Evolutionary conservation across 2,888 invertebrate species (phyloP).

Genomic region (Erpobdella octoculata): DNA sequence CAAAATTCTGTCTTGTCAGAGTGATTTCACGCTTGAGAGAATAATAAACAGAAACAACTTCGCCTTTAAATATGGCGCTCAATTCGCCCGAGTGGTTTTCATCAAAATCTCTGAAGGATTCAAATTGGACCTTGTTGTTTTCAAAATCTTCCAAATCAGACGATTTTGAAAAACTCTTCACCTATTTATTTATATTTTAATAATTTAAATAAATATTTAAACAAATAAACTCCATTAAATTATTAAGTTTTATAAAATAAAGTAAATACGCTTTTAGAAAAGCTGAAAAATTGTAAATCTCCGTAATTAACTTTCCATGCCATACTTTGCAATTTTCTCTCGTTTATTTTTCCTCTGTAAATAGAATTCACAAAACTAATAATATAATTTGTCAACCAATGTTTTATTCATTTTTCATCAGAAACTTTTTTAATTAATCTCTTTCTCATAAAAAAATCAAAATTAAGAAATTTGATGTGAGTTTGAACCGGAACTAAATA

Average conservation of each 20-base stretch:
- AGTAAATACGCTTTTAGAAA: neutral
- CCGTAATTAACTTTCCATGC: neutral
- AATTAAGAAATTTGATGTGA: neutral
- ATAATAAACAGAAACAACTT: constrained; percentile 11
- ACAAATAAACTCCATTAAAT: neutral
- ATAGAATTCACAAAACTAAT: no score
- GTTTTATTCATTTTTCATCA: neutral
- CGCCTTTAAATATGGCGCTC: neutral
- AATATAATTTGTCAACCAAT: no score
- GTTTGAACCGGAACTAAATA: no score
- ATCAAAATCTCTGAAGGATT: constrained; percentile 1
- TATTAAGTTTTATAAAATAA: neutral
- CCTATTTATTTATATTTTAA: neutral
- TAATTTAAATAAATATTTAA: neutral
- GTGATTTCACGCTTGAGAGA: neutral
- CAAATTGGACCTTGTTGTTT: neutral
- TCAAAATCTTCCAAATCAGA: neutral
- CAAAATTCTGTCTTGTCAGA: constrained; percentile 15
- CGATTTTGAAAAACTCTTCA: neutral
- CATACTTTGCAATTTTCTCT: constrained; percentile 11
- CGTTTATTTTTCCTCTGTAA: constrained; percentile 2
- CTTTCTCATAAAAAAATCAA: neutral
- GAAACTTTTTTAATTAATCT: neutral
- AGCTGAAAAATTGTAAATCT: neutral
- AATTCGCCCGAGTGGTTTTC: neutral